phyloP scores from a whole-genome alignment of 1,140 invertebrate species.

The Dendrolimus punctatus region DNA sequence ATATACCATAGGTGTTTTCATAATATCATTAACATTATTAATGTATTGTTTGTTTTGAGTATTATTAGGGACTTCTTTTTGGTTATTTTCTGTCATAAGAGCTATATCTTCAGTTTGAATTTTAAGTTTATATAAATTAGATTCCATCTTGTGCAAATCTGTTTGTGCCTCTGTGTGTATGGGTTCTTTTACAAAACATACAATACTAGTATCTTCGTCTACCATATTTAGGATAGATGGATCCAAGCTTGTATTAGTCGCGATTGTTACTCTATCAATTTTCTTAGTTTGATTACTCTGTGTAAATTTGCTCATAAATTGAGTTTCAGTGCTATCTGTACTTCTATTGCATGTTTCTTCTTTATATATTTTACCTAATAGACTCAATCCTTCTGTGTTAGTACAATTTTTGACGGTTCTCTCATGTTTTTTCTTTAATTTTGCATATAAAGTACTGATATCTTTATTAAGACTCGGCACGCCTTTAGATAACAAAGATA shows the following conservation, averaged over 20 bases:
- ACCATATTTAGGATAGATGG: too few relatives aligned
- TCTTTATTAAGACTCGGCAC: conserved; percentile 42
- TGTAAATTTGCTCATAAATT: not conserved
- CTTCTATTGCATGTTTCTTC: conserved; percentile 13
- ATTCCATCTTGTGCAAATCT: too few relatives aligned
- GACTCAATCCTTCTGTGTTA: conserved; percentile 27
- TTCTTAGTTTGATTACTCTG: not conserved
- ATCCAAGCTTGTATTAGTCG: not conserved
- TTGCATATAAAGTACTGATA: conserved; percentile 35
- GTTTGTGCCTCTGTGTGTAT: too few relatives aligned
- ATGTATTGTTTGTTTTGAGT: too few relatives aligned
- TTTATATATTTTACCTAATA: conserved; percentile 45
- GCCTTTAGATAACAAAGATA: conserved; percentile 35
- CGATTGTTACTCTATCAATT: not conserved
- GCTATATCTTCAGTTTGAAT: too few relatives aligned
- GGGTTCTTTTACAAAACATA: too few relatives aligned
- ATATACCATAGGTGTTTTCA: too few relatives aligned
- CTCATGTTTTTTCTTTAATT: conserved; percentile 37
- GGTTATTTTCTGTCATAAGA: too few relatives aligned
- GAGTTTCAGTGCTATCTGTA: conserved; percentile 7
- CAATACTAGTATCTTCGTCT: too few relatives aligned
- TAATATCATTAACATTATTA: too few relatives aligned
- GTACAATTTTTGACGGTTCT: conserved; percentile 21
- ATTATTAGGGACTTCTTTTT: too few relatives aligned
- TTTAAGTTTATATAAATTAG: too few relatives aligned